Evolutionary conservation across 2,888 invertebrate species (phyloP).

Genomic region (Hypercompe scribonia): DNA sequence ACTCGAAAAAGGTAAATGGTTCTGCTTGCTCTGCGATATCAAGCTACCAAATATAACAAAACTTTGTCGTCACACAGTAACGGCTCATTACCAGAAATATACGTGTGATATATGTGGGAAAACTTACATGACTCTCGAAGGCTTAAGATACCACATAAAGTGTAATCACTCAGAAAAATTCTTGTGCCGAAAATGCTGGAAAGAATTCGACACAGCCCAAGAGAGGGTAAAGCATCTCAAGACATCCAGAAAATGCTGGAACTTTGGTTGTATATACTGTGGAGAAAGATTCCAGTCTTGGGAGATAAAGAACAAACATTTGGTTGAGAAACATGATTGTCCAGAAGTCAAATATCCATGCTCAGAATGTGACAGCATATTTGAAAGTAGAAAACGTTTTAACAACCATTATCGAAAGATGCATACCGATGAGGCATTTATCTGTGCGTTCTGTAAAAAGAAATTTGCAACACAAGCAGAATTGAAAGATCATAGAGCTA

Average conservation of each 20-base stretch:
- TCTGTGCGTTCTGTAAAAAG: slow-evolving; percentile 69
- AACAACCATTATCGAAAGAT: slow-evolving; percentile 69
- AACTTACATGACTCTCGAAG: slow-evolving; percentile 69
- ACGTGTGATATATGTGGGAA: slow-evolving; percentile 77
- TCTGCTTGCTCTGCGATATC: slow-evolving; percentile 67
- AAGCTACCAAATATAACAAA: slow-evolving; percentile 69
- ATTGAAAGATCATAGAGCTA: slow-evolving; percentile 75
- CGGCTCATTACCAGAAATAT: slow-evolving; percentile 69
- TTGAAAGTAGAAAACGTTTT: slow-evolving; percentile 62
- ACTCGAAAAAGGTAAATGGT: slow-evolving; percentile 67
- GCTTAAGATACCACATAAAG: slow-evolving; percentile 71
- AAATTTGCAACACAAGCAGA: slow-evolving; percentile 63
- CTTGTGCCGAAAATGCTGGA: slow-evolving; percentile 74
- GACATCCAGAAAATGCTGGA: slow-evolving; percentile 67
- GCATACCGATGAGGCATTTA: slow-evolving; percentile 68
- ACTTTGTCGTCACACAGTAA: slow-evolving; percentile 71
- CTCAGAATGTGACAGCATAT: slow-evolving; percentile 67
- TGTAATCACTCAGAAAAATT: slow-evolving; percentile 67
- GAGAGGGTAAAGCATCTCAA: slow-evolving; percentile 67
- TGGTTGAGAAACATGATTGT: slow-evolving; percentile 62
- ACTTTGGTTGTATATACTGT: slow-evolving; percentile 70
- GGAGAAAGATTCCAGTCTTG: slow-evolving; percentile 74
- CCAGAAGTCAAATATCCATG: slow-evolving; percentile 64
- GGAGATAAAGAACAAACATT: slow-evolving; percentile 72
- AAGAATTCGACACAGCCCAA: slow-evolving; percentile 63